These are phyloP conservation scores for Gobius niger DNA, from an alignment of 2,113 vertebrate genomes.

Conservation along the genomic window DNA sequence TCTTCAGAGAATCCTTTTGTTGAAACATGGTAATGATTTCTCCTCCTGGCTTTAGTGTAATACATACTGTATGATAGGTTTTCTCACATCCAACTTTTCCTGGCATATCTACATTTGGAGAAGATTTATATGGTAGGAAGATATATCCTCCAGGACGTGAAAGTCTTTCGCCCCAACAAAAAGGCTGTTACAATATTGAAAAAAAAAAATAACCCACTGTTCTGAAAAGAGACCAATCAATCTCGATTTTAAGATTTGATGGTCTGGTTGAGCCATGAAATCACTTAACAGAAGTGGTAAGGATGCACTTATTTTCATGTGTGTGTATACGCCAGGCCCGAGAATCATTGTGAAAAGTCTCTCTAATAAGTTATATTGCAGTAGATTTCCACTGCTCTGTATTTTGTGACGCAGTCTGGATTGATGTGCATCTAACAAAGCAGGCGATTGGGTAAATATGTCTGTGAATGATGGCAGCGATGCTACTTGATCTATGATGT, in stretches of 20 bases:
- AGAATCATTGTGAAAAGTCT: too few species aligned
- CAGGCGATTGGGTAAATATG: neutral
- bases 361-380: too few species aligned
- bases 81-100: slow-evolving; percentile 45
- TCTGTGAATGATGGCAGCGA: slow-evolving; percentile 4
- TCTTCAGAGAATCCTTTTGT: slow-evolving; percentile 62
- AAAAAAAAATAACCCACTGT: neutral
- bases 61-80: slow-evolving; percentile 25
- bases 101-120: slow-evolving; percentile 13
- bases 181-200: neutral
- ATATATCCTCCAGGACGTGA: neutral
- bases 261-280: too few species aligned
- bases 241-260: too few species aligned
- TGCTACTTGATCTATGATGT: slow-evolving; percentile 17
- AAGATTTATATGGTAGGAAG: slow-evolving; percentile 13
- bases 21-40: slow-evolving; percentile 63
- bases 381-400: too few species aligned
- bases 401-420: too few species aligned
- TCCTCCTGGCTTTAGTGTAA: slow-evolving; percentile 42
- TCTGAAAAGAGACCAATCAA: too few species aligned
- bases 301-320: too few species aligned
- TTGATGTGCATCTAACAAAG: slow-evolving; percentile 4
- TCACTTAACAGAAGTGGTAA: too few species aligned
- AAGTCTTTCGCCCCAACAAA: neutral
- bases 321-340: too few species aligned